Base-by-base conservation (phyloP, 2,888 invertebrate species). In the Sussaba pulchella region DNA sequence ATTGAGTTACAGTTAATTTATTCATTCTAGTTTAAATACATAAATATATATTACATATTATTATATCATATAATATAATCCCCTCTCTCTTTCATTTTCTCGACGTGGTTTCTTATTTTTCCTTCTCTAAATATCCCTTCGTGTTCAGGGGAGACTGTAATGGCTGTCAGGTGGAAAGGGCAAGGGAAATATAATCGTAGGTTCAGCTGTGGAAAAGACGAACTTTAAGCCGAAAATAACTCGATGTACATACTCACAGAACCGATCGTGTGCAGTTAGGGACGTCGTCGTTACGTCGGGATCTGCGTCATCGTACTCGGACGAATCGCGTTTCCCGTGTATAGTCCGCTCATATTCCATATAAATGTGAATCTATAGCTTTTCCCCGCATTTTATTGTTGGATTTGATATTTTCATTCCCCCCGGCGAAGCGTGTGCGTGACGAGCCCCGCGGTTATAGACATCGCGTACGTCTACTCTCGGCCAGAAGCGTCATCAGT, bases 401-500 rank as follows among this genome's bases (percentile, higher is more conserved):
- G 41, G n/a, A 43, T 43, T 63, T 12, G 24, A 24, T 43, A 54
- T 43, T n/a, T 24, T 73, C 41, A n/a, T n/a, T n/a, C n/a, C n/a
- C n/a, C n/a, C n/a, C n/a, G n/a, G n/a, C n/a, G 31, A 5, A 31
- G 6, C 31, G 31, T 31, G 2, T 14, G 17, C 17, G 57, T 17
- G 57, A 57, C 57, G 8, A 17, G 36, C 26, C 26, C n/a, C 26
- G 52, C n/a, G 21, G 12, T 19, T 36, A 50, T 36, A 31, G 24
- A 17, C 54, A 54, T 26, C 21, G 24, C n/a, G 41, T 41, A 43
- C 41, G 54, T 14, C 14, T 8, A 17, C 54, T 69, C 70, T n/a
- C n/a, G n/a, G 24, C 43, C 14, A 39, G 63, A n/a, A 39, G 43
- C 59, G 26, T 43, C 54, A 59, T 67, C 52, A 39, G 50, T 10